phyloP scores from a whole-genome alignment of 2,113 vertebrate genomes.

The Planiliza haematocheilus region DNA sequence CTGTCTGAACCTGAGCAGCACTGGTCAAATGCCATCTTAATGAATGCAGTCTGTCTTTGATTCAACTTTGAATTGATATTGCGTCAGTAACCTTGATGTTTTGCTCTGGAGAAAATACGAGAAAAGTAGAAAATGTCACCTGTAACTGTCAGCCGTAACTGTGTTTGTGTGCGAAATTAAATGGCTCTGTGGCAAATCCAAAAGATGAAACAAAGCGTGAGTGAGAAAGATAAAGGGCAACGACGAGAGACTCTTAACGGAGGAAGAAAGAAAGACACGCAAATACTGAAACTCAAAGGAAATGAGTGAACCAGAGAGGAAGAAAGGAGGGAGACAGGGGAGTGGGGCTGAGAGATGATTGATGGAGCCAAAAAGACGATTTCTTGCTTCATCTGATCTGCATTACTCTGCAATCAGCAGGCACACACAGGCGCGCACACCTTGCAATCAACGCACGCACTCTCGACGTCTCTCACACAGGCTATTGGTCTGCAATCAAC shows the following conservation, averaged over 20 bases:
- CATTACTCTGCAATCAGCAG: constrained; percentile 78
- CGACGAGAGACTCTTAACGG: constrained; percentile 37
- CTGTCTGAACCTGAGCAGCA: background rate
- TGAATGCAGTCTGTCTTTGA: constrained; percentile 26
- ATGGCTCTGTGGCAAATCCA: constrained; percentile 48
- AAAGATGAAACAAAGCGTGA: constrained; percentile 43
- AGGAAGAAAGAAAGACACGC: constrained; percentile 14
- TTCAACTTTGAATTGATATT: constrained; percentile 33
- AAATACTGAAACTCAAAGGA: constrained; percentile 24
- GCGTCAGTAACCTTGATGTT: constrained; percentile 14
- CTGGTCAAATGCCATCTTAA: constrained; percentile 23
- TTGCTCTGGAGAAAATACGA: constrained; percentile 21
- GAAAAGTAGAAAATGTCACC: constrained; percentile 61
- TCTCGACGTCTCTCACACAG: constrained; percentile 22
- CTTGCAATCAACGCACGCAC: constrained; percentile 10
- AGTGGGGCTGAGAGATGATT: constrained; percentile 69
- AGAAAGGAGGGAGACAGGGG: constrained; percentile 21
- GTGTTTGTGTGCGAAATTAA: constrained; percentile 52
- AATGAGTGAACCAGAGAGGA: constrained; percentile 47
- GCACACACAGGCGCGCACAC: constrained; percentile 33
- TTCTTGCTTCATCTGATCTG: constrained; percentile 83
- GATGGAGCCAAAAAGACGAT: constrained; percentile 81
- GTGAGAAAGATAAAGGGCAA: constrained; percentile 60
- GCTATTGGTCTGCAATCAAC: constrained; percentile 54
- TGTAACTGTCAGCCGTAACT: constrained; percentile 46